Evolutionary conservation across 2,113 vertebrate species (phyloP), one percentile per base, ranked within the genome.

Genomic region (Poicephalus gulielmi): DNA sequence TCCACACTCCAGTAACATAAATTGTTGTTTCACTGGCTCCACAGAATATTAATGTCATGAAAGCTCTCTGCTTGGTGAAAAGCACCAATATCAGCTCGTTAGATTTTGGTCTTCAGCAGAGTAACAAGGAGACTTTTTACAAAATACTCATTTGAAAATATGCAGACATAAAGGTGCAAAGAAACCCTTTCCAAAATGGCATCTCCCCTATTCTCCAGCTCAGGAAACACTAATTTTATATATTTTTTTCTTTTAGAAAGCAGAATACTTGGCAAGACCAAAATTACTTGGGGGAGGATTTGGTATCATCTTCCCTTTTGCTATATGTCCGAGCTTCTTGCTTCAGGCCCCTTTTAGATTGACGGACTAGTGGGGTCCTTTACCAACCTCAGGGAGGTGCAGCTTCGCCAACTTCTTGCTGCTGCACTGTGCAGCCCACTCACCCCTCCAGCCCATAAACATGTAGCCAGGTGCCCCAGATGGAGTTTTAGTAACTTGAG

Each of bases 391-490:
- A 71, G 52, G 17, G 28, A 53, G 68, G 37, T 5, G 31, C 50
- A 71, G 25, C 19, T 82, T 28, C 25, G 24, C 37, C 18, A 31
- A 8, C 1, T n/a, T 22, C 20, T 6, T 27, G 44, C 53, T 57
- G 49, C 44, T 80, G 39, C 0, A 0, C 52, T 30, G 3, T 2
- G 1, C 30, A 62, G 49, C 27, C 24, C 31, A 8, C 6, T 15
- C 11, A 8, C 8, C 55, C 12, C 50, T 11, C 43, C 33, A 59
- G 2, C 3, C 55, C 41, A 10, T 4, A 11, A 49, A 6, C 28
- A 70, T 0, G 0, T 1, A 35, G 53, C 15, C 82, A 69, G 23
- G 24, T 43, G 17, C 22, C n/a, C n/a, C 12, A 17, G 2, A 0
- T 0, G 7, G 28, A 68, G 12, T 31, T 78, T 43, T 52, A 55